Percentiles rank a stretch among this genome's conserved stretches.
Conservation (phyloP, 2,888 invertebrate species). For the Zygogramma bicolorata region DNA sequence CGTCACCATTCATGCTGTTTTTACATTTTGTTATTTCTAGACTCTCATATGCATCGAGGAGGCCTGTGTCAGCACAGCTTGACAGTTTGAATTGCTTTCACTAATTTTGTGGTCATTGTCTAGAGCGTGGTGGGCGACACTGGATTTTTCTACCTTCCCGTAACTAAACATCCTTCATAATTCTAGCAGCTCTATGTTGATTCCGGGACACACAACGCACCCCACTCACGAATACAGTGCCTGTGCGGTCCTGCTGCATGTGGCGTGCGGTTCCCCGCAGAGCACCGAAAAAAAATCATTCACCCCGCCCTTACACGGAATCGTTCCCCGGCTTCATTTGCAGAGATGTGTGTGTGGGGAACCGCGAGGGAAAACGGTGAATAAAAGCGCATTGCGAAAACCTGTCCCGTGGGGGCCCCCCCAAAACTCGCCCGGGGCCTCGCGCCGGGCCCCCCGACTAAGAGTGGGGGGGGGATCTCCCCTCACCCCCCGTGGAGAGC, state of each 20-base stretch:
- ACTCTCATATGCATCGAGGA: too few relatives aligned
- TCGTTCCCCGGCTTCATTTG: constrained; percentile 33
- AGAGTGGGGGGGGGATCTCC: constrained; percentile 33
- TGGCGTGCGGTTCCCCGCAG: not conserved
- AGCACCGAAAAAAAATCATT: constrained; percentile 12
- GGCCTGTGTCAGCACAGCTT: too few relatives aligned
- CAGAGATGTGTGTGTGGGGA: constrained; percentile 38
- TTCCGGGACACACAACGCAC: not conserved
- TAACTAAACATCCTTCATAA: not conserved
- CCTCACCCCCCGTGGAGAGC: constrained; percentile 46
- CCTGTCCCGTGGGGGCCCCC: constrained; percentile 47
- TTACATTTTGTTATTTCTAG: too few relatives aligned
- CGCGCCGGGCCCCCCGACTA: constrained; percentile 31
- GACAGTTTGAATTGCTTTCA: too few relatives aligned
- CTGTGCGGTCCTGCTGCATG: not conserved
- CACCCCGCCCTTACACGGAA: constrained; percentile 1
- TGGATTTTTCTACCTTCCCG: not conserved
- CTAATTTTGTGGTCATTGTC: too few relatives aligned
- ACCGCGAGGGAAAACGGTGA: constrained; percentile 31
- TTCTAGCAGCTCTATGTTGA: not conserved
- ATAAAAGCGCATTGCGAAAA: constrained; percentile 52
- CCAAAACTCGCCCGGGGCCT: constrained; percentile 47
- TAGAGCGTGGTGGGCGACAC: not conserved
- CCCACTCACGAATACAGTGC: not conserved
- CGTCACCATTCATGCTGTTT: too few relatives aligned